These are phyloP conservation scores for chimpanzee (Pan troglodytes) DNA, from an alignment of 2,113 vertebrate genomes.

Conservation along the genomic window NHGRI_mPanTro3-v2.1_pri NC_072401.2:123204001-123204500, in stretches of 20 bases:
- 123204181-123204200: slow-evolving; percentile 11
- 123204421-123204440: neutral
- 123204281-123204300: neutral
- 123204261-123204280: neutral
- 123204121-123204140: neutral
- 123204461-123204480: neutral
- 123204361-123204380: neutral
- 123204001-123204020: slow-evolving; percentile 55
- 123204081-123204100: slow-evolving; percentile 32
- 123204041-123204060: slow-evolving; percentile 42
- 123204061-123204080: slow-evolving; percentile 55
- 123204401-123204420: neutral
- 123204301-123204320: neutral
- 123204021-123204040: slow-evolving; percentile 55
- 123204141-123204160: neutral
- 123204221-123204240: neutral
- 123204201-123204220: neutral
- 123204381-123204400: neutral
- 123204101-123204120: neutral
- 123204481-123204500: neutral
- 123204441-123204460: neutral
- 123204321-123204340: neutral
- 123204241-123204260: neutral
- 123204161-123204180: slow-evolving; percentile 6
- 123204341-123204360: neutral